Base-by-base conservation (phyloP, 2,797 vertebrate species). In the Cyclura pinguis region DNA sequence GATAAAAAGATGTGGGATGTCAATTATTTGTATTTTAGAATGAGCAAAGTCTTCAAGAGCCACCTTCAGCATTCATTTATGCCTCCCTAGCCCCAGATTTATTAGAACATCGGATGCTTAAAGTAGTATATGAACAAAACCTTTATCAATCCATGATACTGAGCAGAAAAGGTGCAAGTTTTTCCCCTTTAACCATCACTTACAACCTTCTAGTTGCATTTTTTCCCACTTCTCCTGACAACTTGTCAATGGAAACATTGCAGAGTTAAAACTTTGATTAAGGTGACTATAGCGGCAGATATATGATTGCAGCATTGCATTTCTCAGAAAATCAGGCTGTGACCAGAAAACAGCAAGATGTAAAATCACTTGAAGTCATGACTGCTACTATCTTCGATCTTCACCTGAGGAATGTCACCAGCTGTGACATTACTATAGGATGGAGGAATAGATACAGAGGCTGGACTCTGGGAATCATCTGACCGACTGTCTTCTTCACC, bases 401-500 rank as follows among this genome's bases (percentile, higher is more conserved):
- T 93, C 57, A 97, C 94, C 67, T 95, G 95, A 82, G 96, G 89
- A 78, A 97, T 96, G 27, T 97, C 96, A 0, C 96, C 97, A 4
- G 96, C 96, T 80, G 98, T 98, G 85, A 98, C 96, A 18, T 97
- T 98, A 95, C 98, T 98, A 13, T 98, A 98, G 88, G 98, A 99
- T 0, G 98, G 98, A 0, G 99, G 99, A 1, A 98, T 98, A 10
- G 98, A 98, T 2, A 98, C 97, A 92, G 98, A 98, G 89, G 98
- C 99, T 35, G 96, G 59, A 0, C 98, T 98, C 89, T 96, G 96
- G 0, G 97, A 96, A 1, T 95, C 97, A 87, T 97, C 96, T 0
- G 77, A 84, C 55, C 95, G 96, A 5, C 92, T 96, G 74, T 97
- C 97, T 32, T 97, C 97, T 32, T 97, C 98, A 94, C 97, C 98